Evolutionary conservation across 2,113 vertebrate species (phyloP).

Genomic region (Scortum barcoo): DNA sequence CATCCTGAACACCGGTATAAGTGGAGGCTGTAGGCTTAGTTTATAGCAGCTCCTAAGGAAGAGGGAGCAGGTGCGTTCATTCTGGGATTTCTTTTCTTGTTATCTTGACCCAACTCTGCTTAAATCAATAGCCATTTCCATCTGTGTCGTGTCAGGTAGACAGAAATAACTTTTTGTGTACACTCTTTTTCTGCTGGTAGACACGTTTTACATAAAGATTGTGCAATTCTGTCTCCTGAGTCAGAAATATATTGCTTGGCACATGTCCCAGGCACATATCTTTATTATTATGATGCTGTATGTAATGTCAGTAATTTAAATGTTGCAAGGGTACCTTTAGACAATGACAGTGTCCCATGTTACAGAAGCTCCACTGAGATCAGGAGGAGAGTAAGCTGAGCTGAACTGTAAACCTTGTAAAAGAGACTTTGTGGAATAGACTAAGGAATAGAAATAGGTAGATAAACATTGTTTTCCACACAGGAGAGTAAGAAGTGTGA

Average conservation of each 20-base stretch:
- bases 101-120: conserved; percentile 49
- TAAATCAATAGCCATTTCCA: conserved; percentile 65
- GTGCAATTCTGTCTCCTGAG: conserved; percentile 12
- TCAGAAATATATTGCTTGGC: conserved; percentile 24
- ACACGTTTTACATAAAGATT: conserved; percentile 21
- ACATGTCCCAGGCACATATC: not conserved
- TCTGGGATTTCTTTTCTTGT: conserved; percentile 43
- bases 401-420: not conserved
- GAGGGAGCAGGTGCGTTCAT: conserved; percentile 37
- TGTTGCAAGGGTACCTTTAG: not conserved
- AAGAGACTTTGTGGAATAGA: conserved; percentile 1
- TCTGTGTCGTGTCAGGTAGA: conserved; percentile 47
- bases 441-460: not conserved
- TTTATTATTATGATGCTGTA: not conserved
- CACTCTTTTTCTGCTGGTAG: conserved; percentile 24
- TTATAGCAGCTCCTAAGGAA: conserved; percentile 32
- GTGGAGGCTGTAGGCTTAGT: conserved; percentile 27
- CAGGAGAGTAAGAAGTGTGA: not conserved
- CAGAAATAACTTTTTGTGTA: conserved; percentile 49
- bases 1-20: conserved; percentile 40
- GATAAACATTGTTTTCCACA: conserved; percentile 4
- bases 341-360: not conserved
- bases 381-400: not conserved
- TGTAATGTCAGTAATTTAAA: not conserved
- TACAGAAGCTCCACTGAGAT: not conserved